A percentile compares a stretch with the other conserved stretches of the same genome.
Conservation (phyloP, 2,888 invertebrate genomes). For the Itoplectis maculator region DNA sequence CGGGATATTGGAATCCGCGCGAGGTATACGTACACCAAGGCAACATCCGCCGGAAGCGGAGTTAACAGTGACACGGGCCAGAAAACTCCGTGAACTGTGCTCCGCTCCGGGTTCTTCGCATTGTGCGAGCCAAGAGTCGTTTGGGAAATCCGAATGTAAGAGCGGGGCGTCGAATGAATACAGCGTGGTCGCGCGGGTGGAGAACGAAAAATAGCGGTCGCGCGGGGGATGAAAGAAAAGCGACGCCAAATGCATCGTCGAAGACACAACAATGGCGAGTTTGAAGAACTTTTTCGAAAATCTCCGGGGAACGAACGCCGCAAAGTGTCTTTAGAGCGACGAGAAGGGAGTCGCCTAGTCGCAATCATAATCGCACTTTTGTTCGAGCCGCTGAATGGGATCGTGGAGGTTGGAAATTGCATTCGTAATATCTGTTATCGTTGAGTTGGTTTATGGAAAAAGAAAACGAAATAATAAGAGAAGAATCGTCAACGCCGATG, state of each 20-base stretch:
- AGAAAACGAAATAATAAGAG: neutral
- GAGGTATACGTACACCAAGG: constrained; percentile 7
- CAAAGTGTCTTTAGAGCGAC: neutral
- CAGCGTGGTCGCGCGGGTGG: neutral
- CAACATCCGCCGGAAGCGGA: constrained; percentile 51
- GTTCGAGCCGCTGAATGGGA: neutral
- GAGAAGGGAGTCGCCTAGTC: neutral
- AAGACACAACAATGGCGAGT: constrained; percentile 54
- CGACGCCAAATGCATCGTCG: constrained; percentile 54
- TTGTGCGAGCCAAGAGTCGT: constrained; percentile 64
- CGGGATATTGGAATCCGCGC: constrained; percentile 56
- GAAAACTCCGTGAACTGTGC: constrained; percentile 56
- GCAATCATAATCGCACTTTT: constrained; percentile 1
- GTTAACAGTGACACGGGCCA: constrained; percentile 59
- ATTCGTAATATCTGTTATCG: neutral
- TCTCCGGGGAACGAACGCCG: constrained; percentile 2
- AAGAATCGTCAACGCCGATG: neutral
- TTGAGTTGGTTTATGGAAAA: neutral
- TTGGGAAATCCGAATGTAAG: constrained; percentile 62
- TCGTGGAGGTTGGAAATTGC: neutral
- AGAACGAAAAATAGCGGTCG: constrained; percentile 25
- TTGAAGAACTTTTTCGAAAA: constrained; percentile 51
- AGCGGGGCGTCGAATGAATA: constrained; percentile 24
- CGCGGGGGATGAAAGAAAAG: constrained; percentile 24
- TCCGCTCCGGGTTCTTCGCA: constrained; percentile 43